Evolutionary conservation across 2,888 invertebrate species (phyloP), one percentile per base, ranked within the genome.

Genomic region (Frankliniella fusca): DNA sequence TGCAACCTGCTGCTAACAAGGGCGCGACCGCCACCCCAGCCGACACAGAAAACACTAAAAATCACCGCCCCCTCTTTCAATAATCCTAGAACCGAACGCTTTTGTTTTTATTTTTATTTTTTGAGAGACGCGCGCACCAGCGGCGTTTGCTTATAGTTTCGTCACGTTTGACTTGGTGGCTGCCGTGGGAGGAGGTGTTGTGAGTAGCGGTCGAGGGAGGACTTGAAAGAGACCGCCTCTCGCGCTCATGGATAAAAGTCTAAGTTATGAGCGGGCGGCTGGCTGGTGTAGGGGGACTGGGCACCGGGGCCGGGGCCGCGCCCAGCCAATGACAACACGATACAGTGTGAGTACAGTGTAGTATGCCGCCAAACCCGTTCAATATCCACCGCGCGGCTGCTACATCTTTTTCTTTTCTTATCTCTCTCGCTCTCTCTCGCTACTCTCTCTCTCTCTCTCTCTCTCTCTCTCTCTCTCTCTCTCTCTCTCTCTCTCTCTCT

Each of bases 61-160:
- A 38, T 38, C 3, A 3, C 38, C 38, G n/a, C n/a, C n/a, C n/a
- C n/a, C n/a, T n/a, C n/a, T n/a, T n/a, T n/a, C 38, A 38, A 38
- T 54, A 9, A 54, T 1, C 54, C 18, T 54, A 18, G 54, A 54
- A 15, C 54, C 54, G 54, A 20, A 20, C 15, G 54, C 54, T 5
- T 54, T 38, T 38, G 38, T 38, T 38, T 54, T 61, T 10, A 12
- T 3, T 54, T 54, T 54, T 54, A n/a, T 61, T 61, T 38, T 61
- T 61, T 20, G 0, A 61, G 15, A 54, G 15, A 15, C n/a, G 18
- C 61, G 61, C 61, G 61, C 61, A 61, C 61, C 61, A 18, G 20
- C 70, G 10, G 27, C 70, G 27, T 76, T 76, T 76, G 70, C 70
- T 76, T 76, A 76, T 76, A 76, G 70, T 76, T 76, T 76, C 70